Base-by-base conservation (phyloP, 2,888 invertebrate genomes). In the Drosophila pseudotakahashii region DNA sequence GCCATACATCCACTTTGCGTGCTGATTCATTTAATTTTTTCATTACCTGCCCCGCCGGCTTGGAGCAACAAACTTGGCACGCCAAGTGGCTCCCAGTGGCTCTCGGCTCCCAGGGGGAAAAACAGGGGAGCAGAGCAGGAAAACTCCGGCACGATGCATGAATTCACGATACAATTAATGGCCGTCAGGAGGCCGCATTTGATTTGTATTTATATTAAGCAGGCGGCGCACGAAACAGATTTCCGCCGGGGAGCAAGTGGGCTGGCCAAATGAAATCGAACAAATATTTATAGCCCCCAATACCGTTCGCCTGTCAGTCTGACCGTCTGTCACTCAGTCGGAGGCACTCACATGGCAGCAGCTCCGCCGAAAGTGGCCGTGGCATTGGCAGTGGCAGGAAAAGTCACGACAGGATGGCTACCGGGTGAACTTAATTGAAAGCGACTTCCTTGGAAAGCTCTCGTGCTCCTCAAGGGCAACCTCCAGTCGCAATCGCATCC, bases 11-110 rank as follows among this genome's bases (percentile, higher is more conserved):
- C 64, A 26, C 57, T 44, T 80, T 73, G 87, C 82, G 84, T 88
- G 89, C 63, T 42, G 19, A 51, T 63, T 83, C 81, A 88, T 83
- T 80, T 83, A 84, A 86, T 83, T 86, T 80, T 77, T 88, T 86
- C 87, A 83, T 76, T 86, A 83, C 63, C 44, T 63, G 55, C 60
- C 63, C 44, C 61, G 55, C 60, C 60, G 23, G 68, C 75, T 13
- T 13, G 54, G 50, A 7, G 62, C 67, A 71, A 75, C 69, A 69
- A 86, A 83, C 73, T 80, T 73, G 54, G 76, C 82, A 80, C 78
- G 87, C 81, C 68, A 78, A 47, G 62, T 23, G 42, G 45, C 26
- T 51, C 57, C 47, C 50, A 19, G 60, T 32, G 32, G 32, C 32
- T 34, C 34, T 5, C 34, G 11, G 10, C 11, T 51, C 58, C 47